A percentile compares a stretch with the other conserved stretches of the same genome.
Evolutionary conservation across 2,113 vertebrate genomes (phyloP).

Genomic region (Lophura nycthemera): DNA sequence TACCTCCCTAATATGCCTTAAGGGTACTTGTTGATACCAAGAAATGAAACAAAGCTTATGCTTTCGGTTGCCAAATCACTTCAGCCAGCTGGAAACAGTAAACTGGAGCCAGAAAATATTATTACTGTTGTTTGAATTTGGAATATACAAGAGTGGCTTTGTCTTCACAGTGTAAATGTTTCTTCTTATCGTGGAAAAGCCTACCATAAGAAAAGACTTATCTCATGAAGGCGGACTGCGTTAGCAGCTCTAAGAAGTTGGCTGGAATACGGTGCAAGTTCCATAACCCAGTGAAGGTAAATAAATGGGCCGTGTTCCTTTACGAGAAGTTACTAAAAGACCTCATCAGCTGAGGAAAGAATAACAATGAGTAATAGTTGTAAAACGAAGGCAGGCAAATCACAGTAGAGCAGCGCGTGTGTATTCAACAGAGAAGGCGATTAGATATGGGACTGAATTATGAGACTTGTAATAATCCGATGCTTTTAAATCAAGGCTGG

Average conservation of each 20-base stretch:
- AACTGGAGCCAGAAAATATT: constrained; percentile 69
- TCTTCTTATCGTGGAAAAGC: constrained; percentile 10
- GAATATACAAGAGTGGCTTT: constrained; percentile 48
- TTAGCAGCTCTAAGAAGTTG: not conserved
- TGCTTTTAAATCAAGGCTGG: not conserved
- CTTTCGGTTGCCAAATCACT: constrained; percentile 74
- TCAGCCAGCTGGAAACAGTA: constrained; percentile 72
- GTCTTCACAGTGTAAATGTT: constrained; percentile 36
- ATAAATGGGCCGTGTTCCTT: not conserved
- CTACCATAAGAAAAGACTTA: not conserved
- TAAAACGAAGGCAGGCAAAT: not conserved
- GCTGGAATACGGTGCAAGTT: not conserved
- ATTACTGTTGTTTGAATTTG: constrained; percentile 54
- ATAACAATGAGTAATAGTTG: not conserved
- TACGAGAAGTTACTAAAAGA: not conserved
- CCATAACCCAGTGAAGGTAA: not conserved
- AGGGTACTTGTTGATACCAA: constrained; percentile 74
- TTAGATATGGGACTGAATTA: not conserved
- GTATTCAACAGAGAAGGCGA: not conserved
- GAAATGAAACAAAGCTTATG: constrained; percentile 76
- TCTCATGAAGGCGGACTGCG: not conserved
- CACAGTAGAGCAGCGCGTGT: not conserved
- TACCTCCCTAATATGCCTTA: constrained; percentile 75
- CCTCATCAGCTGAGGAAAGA: not conserved
- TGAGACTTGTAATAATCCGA: not conserved